phyloP scores from a whole-genome alignment of 2,113 vertebrate species.

The Callopanchax toddi region DNA sequence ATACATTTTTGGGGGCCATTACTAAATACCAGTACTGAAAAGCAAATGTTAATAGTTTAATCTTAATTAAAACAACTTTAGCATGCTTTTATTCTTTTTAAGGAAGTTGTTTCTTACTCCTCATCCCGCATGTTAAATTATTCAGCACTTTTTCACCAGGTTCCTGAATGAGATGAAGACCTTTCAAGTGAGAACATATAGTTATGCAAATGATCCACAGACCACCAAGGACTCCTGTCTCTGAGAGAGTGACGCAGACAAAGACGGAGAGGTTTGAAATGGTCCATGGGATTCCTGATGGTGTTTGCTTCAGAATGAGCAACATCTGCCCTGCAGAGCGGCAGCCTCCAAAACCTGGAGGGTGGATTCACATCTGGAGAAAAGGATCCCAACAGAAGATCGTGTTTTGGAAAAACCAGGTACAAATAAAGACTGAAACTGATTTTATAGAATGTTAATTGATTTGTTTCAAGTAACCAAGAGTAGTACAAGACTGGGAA shows the following conservation, averaged over 20 bases:
- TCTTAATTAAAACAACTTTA: too few relatives aligned
- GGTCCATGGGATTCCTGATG: constrained; percentile 54
- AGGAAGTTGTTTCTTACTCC: neutral
- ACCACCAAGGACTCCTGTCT: constrained; percentile 16
- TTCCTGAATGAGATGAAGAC: constrained; percentile 26
- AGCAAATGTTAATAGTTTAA: too few relatives aligned
- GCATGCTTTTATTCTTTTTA: too few relatives aligned
- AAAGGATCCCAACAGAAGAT: neutral
- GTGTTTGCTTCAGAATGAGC: constrained; percentile 57
- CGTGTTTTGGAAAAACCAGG: too few relatives aligned
- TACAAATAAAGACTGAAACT: too few relatives aligned
- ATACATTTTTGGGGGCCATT: too few relatives aligned
- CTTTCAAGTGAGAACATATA: constrained; percentile 13
- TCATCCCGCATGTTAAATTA: constrained; percentile 8
- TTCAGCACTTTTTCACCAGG: constrained; percentile 11
- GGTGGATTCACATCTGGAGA: too few relatives aligned
- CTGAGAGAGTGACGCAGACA: constrained; percentile 47
- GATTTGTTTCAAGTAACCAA: too few relatives aligned
- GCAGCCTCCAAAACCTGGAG: constrained; percentile 40
- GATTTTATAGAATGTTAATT: too few relatives aligned
- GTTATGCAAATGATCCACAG: constrained; percentile 55
- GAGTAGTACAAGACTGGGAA: too few relatives aligned
- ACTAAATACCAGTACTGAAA: too few relatives aligned
- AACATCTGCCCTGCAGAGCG: constrained; percentile 66
- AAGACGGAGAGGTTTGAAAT: constrained; percentile 46